Conservation (phyloP, 2,113 vertebrate species). For the Puntigrus tetrazona region DNA sequence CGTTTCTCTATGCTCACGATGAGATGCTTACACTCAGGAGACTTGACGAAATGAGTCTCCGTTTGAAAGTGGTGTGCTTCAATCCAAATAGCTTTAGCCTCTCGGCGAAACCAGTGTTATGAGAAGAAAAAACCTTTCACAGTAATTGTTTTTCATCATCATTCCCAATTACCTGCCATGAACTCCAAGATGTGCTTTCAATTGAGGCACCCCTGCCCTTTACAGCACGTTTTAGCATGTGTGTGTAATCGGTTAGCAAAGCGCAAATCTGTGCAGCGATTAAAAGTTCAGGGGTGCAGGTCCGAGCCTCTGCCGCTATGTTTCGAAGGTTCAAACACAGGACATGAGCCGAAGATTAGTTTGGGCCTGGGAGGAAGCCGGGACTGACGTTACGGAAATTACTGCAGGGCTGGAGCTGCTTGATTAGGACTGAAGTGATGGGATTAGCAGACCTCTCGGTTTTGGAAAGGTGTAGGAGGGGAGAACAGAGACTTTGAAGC, state of each 20-base stretch:
- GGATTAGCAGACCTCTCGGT: constrained; percentile 51
- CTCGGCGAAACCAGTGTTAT: neutral
- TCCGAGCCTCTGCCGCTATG: constrained; percentile 4
- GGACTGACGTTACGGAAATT: constrained; percentile 61
- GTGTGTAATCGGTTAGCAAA: constrained; percentile 23
- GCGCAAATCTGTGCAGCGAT: constrained; percentile 30
- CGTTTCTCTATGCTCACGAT: neutral
- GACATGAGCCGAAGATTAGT: constrained; percentile 57
- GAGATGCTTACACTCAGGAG: constrained; percentile 22
- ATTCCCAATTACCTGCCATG: neutral
- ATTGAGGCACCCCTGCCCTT: neutral
- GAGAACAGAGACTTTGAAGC: constrained; percentile 41
- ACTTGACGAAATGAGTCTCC: neutral
- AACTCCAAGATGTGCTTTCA: neutral
- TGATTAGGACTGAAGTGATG: constrained; percentile 66
- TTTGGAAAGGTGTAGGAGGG: constrained; percentile 29
- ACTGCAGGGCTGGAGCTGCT: constrained; percentile 58
- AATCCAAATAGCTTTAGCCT: neutral
- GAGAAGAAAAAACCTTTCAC: neutral
- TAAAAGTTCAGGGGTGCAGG: constrained; percentile 20
- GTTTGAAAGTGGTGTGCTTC: neutral
- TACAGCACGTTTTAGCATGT: constrained; percentile 41
- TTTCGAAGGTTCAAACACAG: constrained; percentile 63
- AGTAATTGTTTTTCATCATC: neutral
- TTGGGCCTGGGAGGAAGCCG: constrained; percentile 56